Base-by-base conservation (phyloP, 2,888 invertebrate genomes). In the Megalurothrips usitatus region DNA sequence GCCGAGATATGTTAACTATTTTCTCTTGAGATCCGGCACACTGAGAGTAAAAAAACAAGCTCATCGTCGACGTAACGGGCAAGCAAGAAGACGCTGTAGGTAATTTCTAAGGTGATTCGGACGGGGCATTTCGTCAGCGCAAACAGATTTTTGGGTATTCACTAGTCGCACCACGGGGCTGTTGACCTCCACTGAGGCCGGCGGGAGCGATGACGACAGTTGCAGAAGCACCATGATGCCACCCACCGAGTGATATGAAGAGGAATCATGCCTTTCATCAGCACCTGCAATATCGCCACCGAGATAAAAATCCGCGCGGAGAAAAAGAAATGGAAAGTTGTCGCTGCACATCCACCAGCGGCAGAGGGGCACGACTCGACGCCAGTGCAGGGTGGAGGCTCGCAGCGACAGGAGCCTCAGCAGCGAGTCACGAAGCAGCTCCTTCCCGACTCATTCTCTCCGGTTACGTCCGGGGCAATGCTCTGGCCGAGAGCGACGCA, bases 1-100 rank as follows among this genome's bases (percentile, higher is more conserved):
- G 68, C 68, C 68, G 68, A 75, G 23, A 75, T 26, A 75, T 75
- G 68, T 75, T 75, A 26, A 75, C 68, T 26, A 75, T 75, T 75
- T 75, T 75, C 68, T 75, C 68, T 75, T 26, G 26, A 75, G 68
- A 75, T 75, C 68, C 68, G 68, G 68, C 26, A 26, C 26, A 26
- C 34, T 43, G 34, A 43, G 6, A 43, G 6, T 4, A 43, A 43
- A 43, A 43, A 43, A 2, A 43, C 34, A 43, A 43, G 34, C 34
- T 2, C 34, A n/a, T n/a, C 6, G 34, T 43, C 34, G 34, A 4
- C 34, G 34, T 43, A 43, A 43, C 6, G 34, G 34, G 34, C 34
- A 43, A 43, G 6, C 34, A 43, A 43, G 3, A 9, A 8, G 9
- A 1, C 26, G 68, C 68, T 26, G 11, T 68, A 11, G n/a, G 68